Evolutionary conservation across 2,888 invertebrate species (phyloP), one percentile per base, ranked within the genome.

Genomic region (Hecatera dysodea): DNA sequence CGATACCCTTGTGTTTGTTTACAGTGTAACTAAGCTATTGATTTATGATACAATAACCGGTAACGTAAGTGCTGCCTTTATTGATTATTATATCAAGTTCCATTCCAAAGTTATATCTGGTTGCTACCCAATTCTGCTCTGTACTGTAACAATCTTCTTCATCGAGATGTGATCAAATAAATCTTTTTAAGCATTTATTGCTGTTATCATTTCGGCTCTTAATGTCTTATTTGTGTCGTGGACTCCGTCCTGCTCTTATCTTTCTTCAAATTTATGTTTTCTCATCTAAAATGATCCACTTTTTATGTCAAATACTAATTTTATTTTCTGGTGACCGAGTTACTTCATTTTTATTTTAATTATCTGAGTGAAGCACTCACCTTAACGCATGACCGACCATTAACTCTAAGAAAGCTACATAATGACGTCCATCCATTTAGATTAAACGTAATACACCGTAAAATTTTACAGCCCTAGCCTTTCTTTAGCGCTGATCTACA

Each of bases 381-480:
- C 59, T 65, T 75, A 67, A 79, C 78, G 77, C 77, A 81, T 74
- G 73, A 70, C 72, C 75, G 46, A 65, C 79, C 66, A 81, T 84
- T n/a, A 84, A 79, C 80, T 81, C 76, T 80, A 81, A 78, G 75
- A 76, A 66, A 78, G 68, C 68, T 65, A 67, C 74, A 72, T 79
- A 80, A 80, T 80, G 77, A 77, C 78, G 63, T 84, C 79, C 80
- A 86, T 85, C 80, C 81, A 83, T 86, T 85, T 83, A 83, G 80
- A 87, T 88, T 85, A 86, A 79, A 76, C 63, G 79, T 85, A 85
- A 86, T 85, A 84, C 80, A 76, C 72, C 78, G 79, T 88, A 80
- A 85, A 83, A 86, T 84, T 85, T 88, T 78, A 85, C 76, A 76
- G 72, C 78, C 70, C 33, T 67, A 64, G 59, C 65, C 77, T 78